Conservation (phyloP, 2,113 vertebrate species). For the human (Homo sapiens) region DNA sequence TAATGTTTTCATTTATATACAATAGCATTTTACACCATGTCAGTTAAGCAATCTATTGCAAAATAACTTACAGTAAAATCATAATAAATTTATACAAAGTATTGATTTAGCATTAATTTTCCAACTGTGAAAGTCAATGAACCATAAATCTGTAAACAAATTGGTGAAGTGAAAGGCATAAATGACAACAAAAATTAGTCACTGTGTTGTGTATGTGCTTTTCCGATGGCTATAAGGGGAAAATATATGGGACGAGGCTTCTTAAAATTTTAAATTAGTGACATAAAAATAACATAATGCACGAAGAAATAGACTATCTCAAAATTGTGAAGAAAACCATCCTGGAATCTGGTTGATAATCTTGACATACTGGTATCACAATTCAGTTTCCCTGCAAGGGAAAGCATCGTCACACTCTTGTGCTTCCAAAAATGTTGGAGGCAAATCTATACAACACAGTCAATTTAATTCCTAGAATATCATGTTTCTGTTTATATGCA, state of each 20-base stretch:
- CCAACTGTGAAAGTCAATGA: conserved; percentile 69
- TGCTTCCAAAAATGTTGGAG: conserved; percentile 62
- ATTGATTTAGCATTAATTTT: conserved; percentile 75
- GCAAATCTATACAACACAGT: conserved; percentile 9
- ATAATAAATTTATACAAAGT: conserved; percentile 71
- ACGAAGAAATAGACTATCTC: conserved; percentile 58
- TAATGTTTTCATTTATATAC: conserved; percentile 76
- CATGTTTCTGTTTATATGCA: conserved; percentile 67
- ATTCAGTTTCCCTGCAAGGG: neutral
- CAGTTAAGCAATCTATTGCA: conserved; percentile 59
- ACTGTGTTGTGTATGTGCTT: conserved; percentile 55
- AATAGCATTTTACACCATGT: conserved; percentile 62
- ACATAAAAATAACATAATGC: conserved; percentile 54
- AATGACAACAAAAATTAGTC: conserved; percentile 62
- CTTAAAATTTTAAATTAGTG: conserved; percentile 60
- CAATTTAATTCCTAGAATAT: conserved; percentile 63
- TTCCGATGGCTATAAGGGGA: conserved; percentile 61
- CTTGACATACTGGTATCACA: neutral
- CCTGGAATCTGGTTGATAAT: conserved; percentile 35
- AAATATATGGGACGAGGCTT: conserved; percentile 51
- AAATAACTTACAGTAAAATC: conserved; percentile 66
- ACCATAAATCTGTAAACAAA: conserved; percentile 73
- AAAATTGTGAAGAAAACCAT: conserved; percentile 49
- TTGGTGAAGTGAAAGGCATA: conserved; percentile 62
- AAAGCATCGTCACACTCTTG: conserved; percentile 41